Evolutionary conservation across 2,797 vertebrate genomes (phyloP).

Genomic region (Telmatherina bonti): DNA sequence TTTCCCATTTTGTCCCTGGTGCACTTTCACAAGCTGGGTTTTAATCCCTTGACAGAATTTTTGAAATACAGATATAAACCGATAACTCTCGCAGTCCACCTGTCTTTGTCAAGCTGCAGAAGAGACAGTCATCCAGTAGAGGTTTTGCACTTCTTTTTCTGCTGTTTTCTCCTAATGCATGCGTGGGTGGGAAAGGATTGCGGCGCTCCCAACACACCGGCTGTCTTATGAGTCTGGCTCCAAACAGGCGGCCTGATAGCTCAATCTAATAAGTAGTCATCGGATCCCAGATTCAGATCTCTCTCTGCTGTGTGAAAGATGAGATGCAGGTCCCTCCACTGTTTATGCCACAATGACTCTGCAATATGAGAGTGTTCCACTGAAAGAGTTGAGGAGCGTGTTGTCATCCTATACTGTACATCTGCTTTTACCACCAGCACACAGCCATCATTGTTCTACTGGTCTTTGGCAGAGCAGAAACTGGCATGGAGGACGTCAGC

Average conservation of each 20-base stretch:
- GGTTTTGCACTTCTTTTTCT: conserved; percentile 36
- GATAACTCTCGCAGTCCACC: conserved; percentile 23
- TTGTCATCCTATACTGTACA: conserved; percentile 70
- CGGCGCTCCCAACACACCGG: conserved; percentile 47
- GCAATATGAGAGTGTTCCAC: conserved; percentile 55
- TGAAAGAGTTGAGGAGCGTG: conserved; percentile 53
- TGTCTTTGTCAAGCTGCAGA: conserved; percentile 31
- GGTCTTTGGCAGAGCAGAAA: conserved; percentile 35
- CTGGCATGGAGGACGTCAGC: conserved; percentile 9
- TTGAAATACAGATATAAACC: neutral
- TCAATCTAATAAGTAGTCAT: conserved; percentile 73
- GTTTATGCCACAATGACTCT: conserved; percentile 66
- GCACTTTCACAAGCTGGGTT: conserved; percentile 10
- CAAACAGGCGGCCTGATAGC: conserved; percentile 63
- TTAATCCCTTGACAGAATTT: conserved; percentile 27
- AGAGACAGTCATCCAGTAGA: conserved; percentile 34
- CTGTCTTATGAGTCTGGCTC: conserved; percentile 66
- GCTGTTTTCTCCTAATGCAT: conserved; percentile 10
- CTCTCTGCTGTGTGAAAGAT: conserved; percentile 63
- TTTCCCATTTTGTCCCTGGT: conserved; percentile 3
- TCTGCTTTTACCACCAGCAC: conserved; percentile 55
- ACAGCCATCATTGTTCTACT: conserved; percentile 59
- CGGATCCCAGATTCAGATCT: conserved; percentile 65
- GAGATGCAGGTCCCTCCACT: conserved; percentile 59
- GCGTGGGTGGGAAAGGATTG: conserved; percentile 49